phyloP scores from a whole-genome alignment of 2,888 invertebrate species.

The Cacoxenus indagator region DNA sequence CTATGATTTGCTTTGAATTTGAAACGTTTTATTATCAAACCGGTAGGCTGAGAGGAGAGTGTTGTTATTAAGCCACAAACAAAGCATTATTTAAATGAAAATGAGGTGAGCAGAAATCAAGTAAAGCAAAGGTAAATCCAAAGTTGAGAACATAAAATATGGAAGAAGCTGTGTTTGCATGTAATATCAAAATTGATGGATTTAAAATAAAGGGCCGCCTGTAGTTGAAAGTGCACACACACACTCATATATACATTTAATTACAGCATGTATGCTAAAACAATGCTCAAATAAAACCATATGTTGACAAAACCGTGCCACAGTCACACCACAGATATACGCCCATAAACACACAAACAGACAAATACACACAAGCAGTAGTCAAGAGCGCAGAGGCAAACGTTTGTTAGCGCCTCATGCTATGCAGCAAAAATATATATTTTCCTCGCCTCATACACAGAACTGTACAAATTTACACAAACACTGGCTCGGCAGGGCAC shows the following conservation, averaged over 20 bases:
- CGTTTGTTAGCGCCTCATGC: not conserved
- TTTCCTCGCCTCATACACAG: not conserved
- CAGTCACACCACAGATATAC: no score
- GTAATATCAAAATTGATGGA: not conserved
- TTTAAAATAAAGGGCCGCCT: no score
- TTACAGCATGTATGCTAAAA: not conserved
- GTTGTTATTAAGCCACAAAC: no score
- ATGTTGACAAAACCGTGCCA: constrained; percentile 6
- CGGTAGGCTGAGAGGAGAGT: no score
- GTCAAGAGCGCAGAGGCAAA: not conserved
- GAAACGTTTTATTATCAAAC: no score
- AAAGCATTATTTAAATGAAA: no score
- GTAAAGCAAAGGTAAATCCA: not conserved
- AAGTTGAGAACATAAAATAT: no score
- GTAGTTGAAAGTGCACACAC: no score
- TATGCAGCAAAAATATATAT: not conserved
- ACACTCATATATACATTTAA: not conserved
- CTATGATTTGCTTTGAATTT: no score
- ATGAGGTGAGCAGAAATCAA: no score
- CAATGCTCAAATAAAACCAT: constrained; percentile 4
- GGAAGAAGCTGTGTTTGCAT: not conserved
- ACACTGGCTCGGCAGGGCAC: not conserved
- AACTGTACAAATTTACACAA: not conserved
- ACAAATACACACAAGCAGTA: not conserved
- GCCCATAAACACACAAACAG: no score